A percentile compares a stretch with the other conserved stretches of the same genome.
These are phyloP conservation scores for Theonella swinhoei DNA, from an alignment of 37 sponge, comb jelly and placozoan genomes.

Conservation along the genomic window DNA sequence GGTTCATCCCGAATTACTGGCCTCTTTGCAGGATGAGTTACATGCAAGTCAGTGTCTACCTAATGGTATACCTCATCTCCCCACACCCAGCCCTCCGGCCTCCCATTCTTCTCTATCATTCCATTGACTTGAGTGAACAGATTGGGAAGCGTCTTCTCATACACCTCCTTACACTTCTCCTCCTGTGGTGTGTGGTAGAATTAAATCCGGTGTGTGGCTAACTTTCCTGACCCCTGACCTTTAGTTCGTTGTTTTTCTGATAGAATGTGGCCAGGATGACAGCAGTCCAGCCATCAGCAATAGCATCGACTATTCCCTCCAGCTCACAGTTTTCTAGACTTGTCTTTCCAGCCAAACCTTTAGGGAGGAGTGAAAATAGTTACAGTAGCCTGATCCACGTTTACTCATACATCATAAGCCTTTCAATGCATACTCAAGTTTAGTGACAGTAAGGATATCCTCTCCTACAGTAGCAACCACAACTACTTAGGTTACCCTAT, in stretches of 20 bases:
- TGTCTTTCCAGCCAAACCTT: constrained; percentile 53
- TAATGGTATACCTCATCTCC: constrained; percentile 37
- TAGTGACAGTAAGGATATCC: too few species aligned
- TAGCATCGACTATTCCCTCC: constrained; percentile 38
- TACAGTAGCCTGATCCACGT: background rate
- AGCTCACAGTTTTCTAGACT: constrained; percentile 33
- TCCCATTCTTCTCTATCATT: constrained; percentile 16
- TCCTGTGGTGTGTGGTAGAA: background rate
- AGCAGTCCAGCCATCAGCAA: constrained; percentile 32
- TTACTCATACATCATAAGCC: background rate
- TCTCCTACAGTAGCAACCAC: too few species aligned
- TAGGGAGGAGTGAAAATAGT: background rate
- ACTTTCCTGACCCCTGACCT: constrained; percentile 1
- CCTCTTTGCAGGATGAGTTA: too few species aligned
- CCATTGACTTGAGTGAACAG: constrained; percentile 13
- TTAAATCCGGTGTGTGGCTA: background rate
- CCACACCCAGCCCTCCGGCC: constrained; percentile 44
- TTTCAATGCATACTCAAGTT: too few species aligned
- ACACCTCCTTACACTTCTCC: background rate
- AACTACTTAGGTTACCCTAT: too few species aligned
- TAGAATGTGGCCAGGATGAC: constrained; percentile 21
- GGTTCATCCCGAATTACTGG: too few species aligned
- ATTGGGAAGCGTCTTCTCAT: constrained; percentile 23
- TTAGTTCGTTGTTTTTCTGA: constrained; percentile 48
- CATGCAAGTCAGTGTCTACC: too few species aligned